Evolutionary conservation across 2,888 invertebrate genomes (phyloP).

Genomic region (Tuta absoluta): DNA sequence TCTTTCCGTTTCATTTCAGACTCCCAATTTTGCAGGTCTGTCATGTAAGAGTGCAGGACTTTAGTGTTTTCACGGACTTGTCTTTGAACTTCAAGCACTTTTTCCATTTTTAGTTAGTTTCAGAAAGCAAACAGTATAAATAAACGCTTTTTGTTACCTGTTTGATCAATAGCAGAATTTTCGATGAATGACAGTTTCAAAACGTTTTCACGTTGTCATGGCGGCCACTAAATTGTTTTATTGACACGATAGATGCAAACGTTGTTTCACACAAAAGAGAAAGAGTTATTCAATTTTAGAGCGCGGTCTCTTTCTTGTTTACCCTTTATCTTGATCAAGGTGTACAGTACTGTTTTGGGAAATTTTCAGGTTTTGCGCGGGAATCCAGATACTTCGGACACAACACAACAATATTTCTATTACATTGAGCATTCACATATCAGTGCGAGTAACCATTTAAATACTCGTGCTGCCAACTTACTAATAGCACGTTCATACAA

Average conservation of each 20-base stretch:
- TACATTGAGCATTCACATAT: no score
- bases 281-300: no score
- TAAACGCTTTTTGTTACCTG: conserved; percentile 48
- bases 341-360: no score
- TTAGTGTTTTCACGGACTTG: conserved; percentile 87
- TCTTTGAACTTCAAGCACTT: conserved; percentile 85
- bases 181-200: conserved; percentile 23
- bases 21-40: conserved; percentile 87
- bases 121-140: conserved; percentile 29
- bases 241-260: not conserved
- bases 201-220: conserved; percentile 45
- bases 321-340: not conserved
- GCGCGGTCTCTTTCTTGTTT: not conserved
- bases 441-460: no score
- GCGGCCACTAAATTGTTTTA: conserved; percentile 34
- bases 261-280: no score
- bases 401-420: no score
- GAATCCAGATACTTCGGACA: no score
- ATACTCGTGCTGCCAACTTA: no score
- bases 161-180: conserved; percentile 55
- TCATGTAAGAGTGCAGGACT: conserved; percentile 85
- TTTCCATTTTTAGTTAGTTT: conserved; percentile 67
- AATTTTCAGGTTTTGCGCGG: no score
- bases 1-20: conserved; percentile 88
- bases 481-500: no score